Percentiles rank a stretch among this genome's conserved stretches.
phyloP scores from a whole-genome alignment of 2,797 vertebrate species.

The Helicolenus hilgendorfi region DNA sequence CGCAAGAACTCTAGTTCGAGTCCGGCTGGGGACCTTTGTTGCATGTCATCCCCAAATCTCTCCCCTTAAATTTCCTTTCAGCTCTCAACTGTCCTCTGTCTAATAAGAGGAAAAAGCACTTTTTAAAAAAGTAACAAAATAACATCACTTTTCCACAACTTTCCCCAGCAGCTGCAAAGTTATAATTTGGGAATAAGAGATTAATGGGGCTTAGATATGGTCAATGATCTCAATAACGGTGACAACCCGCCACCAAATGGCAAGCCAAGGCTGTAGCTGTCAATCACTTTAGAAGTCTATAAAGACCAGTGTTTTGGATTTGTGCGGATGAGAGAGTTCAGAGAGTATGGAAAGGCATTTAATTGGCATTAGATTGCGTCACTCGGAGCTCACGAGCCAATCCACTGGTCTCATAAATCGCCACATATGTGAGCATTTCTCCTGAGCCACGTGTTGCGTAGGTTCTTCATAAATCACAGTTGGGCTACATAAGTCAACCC shows the following conservation, averaged over 20 bases:
- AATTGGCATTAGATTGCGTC: conserved; percentile 41
- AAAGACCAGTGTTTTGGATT: conserved; percentile 43
- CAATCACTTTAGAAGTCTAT: conserved; percentile 53
- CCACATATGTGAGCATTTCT: conserved; percentile 29
- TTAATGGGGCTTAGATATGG: conserved; percentile 76
- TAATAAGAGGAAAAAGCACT: not conserved
- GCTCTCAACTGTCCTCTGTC: not conserved
- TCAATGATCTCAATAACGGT: conserved; percentile 68
- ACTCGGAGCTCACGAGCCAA: not conserved
- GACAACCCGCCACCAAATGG: conserved; percentile 45
- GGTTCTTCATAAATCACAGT: conserved; percentile 34
- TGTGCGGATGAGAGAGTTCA: conserved; percentile 25
- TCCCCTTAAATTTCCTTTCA: not conserved
- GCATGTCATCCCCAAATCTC: not conserved
- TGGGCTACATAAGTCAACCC: conserved; percentile 23
- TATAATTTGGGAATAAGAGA: conserved; percentile 53
- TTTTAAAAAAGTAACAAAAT: not conserved
- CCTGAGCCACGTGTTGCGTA: conserved; percentile 12
- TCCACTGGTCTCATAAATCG: conserved; percentile 41
- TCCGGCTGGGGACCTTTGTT: not conserved
- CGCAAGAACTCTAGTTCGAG: not conserved
- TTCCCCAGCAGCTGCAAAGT: not conserved
- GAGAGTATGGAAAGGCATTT: conserved; percentile 21
- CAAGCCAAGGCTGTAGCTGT: conserved; percentile 32
- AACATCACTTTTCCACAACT: conserved; percentile 3